These are phyloP conservation scores for Caenorhabditis tropicalis DNA, from an alignment of 1,140 invertebrate species.

Conservation along the genomic window DNA sequence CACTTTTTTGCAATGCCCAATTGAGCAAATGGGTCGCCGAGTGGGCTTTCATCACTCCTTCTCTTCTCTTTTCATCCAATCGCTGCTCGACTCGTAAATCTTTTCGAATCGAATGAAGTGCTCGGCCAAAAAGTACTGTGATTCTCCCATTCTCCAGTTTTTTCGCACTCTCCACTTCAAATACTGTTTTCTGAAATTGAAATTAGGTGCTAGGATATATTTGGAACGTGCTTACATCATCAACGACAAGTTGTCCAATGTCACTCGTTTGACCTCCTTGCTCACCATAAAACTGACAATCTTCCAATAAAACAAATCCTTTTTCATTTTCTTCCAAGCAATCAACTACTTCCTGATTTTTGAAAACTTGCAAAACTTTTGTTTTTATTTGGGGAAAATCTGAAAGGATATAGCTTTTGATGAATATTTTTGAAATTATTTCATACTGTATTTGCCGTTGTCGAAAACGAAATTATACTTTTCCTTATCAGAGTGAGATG, in stretches of 20 bases:
- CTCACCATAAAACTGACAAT: constrained; percentile 44
- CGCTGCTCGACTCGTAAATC: constrained; percentile 32
- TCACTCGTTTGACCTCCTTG: constrained; percentile 26
- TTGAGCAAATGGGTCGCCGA: constrained; percentile 49
- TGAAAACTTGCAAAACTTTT: neutral
- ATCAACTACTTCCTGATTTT: neutral
- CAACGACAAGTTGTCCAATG: neutral
- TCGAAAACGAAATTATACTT: neutral
- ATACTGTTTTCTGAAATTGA: neutral
- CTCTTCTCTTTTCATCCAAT: constrained; percentile 13
- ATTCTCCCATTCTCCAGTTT: neutral
- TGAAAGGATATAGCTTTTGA: neutral
- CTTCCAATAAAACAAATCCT: constrained; percentile 17
- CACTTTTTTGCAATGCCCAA: constrained; percentile 27
- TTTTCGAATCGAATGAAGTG: neutral
- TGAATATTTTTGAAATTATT: too few species aligned
- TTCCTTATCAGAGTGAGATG: neutral
- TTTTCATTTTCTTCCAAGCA: neutral
- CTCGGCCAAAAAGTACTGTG: constrained; percentile 31
- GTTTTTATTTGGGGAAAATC: neutral
- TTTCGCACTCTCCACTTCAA: constrained; percentile 20
- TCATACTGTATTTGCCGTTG: constrained; percentile 33
- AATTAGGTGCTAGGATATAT: neutral
- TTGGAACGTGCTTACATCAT: neutral
- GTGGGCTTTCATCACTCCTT: constrained; percentile 38